Base-by-base conservation (phyloP, 1,140 invertebrate species). In the Drosophila suzukii region DNA sequence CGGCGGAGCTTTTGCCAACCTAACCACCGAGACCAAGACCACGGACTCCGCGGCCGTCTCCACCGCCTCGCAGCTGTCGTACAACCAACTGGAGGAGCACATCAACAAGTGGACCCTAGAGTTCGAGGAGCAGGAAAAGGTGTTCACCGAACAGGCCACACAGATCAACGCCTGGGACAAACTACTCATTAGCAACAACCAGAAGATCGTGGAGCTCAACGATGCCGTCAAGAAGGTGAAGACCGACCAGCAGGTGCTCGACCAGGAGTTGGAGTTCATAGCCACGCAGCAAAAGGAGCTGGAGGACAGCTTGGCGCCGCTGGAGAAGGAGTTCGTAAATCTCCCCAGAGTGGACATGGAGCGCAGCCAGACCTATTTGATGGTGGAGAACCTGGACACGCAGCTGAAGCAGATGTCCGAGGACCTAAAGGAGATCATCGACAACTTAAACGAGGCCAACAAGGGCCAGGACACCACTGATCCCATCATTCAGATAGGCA, bases 41-140 rank as follows among this genome's bases (percentile, higher is more conserved):
- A 92, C 78, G 13, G 91, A 90, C 46, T 92, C 83, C 4, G 15
- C 82, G 6, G 60, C 72, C 6, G 49, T 79, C 1, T 75, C 56
- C 12, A 83, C 77, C 32, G 75, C 82, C 6, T 59, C 80, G 1
- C 90, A 92, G 17, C 13, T 99, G 83, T 97, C 95, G 15, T 99
- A 98, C 89, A 95, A 95, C 24, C 97, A 98, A 89, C 92, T 99
- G 20, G 97, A 99, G 93, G 98, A 99, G 83, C 94, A 95, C 2
- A 98, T 99, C 49, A 99, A 99, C 91, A 99, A 99, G 92, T 99
- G 98, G 98, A 98, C 97, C 0, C 90, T 97, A 13, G 98, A 99
- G 84, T 93, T 99, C 12, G 97, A 98, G 83, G 97, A 98, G 76
- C 98, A 99, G 90, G 98, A 99, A 90, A 97, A 97, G 91, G 94